Evolutionary conservation across 2,797 vertebrate genomes (phyloP).

Genomic region (Lepus oiostolus): DNA sequence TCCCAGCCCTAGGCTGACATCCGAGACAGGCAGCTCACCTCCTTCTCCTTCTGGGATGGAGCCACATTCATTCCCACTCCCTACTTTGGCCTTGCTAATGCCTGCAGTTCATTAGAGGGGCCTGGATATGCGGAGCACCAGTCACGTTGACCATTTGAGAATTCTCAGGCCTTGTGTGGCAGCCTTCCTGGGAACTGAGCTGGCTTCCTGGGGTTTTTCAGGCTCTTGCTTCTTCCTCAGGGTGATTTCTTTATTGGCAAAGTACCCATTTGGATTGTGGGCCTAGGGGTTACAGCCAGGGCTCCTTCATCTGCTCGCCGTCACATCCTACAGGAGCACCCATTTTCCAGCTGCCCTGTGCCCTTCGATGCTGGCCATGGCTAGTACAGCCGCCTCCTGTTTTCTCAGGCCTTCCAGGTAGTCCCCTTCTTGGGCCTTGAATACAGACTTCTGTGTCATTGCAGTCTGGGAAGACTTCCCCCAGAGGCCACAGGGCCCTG

Average conservation of each 20-base stretch:
- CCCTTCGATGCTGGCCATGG: background rate
- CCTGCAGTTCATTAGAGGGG: background rate
- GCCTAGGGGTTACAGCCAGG: background rate
- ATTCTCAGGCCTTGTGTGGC: background rate
- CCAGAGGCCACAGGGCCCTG: background rate
- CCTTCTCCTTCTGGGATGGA: conserved; percentile 53
- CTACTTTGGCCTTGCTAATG: conserved; percentile 51
- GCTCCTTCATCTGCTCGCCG: background rate
- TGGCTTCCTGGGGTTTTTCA: conserved; percentile 61
- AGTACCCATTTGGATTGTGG: conserved; percentile 13
- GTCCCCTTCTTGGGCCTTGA: conserved; percentile 29
- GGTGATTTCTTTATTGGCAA: conserved; percentile 45
- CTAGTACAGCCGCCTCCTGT: background rate
- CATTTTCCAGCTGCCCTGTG: background rate
- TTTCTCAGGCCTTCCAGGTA: conserved; percentile 35
- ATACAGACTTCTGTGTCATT: background rate
- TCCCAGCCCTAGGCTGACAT: conserved; percentile 25
- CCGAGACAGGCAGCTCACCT: conserved; percentile 50
- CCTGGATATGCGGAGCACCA: background rate
- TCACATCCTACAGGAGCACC: background rate
- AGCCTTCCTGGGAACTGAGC: conserved; percentile 55
- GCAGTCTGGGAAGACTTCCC: conserved; percentile 34
- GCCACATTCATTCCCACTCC: conserved; percentile 64
- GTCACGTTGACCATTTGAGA: background rate
- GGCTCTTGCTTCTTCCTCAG: conserved; percentile 66